Evolutionary conservation across 2,888 invertebrate genomes (phyloP).

Genomic region (Heliconius hortense): DNA sequence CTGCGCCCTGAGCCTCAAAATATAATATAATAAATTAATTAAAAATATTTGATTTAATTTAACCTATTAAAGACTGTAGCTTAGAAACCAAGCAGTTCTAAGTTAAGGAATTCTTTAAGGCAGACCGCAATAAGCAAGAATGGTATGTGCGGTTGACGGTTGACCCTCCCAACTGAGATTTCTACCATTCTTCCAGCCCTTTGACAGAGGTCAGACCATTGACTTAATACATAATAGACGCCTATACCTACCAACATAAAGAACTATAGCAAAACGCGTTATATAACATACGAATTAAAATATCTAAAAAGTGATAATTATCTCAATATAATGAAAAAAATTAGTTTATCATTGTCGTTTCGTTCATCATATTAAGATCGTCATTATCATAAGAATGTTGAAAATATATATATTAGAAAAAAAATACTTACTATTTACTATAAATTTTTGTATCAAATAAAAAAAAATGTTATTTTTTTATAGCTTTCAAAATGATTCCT

Average conservation of each 20-base stretch:
- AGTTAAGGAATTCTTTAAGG: slow-evolving; percentile 63
- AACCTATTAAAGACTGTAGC: neutral
- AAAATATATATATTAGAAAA: neutral
- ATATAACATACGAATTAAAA: neutral
- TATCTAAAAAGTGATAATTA: too few species aligned
- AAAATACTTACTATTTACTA: too few species aligned
- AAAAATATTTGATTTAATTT: neutral
- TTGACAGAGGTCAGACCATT: slow-evolving; percentile 34
- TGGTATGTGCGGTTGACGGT: slow-evolving; percentile 70
- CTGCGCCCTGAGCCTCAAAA: too few species aligned
- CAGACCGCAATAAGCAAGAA: slow-evolving; percentile 57
- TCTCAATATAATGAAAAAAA: too few species aligned
- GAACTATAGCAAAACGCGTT: neutral
- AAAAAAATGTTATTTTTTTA: too few species aligned
- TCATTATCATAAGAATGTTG: neutral
- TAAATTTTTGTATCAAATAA: too few species aligned
- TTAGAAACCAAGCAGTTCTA: neutral
- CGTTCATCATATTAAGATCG: too few species aligned
- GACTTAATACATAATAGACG: slow-evolving; percentile 19
- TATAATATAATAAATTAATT: neutral
- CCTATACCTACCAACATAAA: slow-evolving; percentile 7
- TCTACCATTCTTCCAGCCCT: slow-evolving; percentile 44
- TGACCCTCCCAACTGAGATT: slow-evolving; percentile 61
- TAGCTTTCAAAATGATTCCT: neutral
- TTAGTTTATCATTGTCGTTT: too few species aligned